Conservation (phyloP, 2,113 vertebrate species). For the Heterochromis multidens region DNA sequence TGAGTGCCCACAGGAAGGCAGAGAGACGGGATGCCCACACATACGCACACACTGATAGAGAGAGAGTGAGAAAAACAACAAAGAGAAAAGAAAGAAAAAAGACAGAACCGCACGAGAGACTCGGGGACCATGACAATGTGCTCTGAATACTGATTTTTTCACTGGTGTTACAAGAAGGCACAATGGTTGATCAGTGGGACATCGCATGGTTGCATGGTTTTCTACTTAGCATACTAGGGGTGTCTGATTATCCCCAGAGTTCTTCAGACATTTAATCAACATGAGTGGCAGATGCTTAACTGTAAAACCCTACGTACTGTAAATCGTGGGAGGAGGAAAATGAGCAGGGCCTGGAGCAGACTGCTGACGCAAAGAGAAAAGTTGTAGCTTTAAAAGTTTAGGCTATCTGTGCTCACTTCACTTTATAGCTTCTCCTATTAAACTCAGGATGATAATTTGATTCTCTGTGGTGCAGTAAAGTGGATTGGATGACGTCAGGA, state of each 20-base stretch:
- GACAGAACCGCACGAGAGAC: no score
- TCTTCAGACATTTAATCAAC: neutral
- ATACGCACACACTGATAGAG: no score
- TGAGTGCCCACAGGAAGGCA: no score
- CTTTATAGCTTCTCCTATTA: neutral
- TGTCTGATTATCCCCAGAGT: neutral
- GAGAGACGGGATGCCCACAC: no score
- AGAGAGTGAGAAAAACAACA: no score
- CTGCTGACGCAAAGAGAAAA: neutral
- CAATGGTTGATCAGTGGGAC: neutral
- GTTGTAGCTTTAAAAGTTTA: neutral
- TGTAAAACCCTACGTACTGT: neutral
- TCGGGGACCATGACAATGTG: no score
- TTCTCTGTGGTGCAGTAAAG: neutral
- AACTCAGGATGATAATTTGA: neutral
- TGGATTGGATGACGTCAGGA: neutral
- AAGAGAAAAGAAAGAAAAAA: no score
- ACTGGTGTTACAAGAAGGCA: no score
- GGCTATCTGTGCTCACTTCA: neutral
- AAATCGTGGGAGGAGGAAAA: neutral
- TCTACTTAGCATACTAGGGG: neutral
- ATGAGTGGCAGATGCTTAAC: neutral
- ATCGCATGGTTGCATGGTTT: neutral
- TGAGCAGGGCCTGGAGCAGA: no score
- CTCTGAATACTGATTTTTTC: no score